phyloP scores from a whole-genome alignment of 2,113 vertebrate species.

The Plectropomus leopardus region DNA sequence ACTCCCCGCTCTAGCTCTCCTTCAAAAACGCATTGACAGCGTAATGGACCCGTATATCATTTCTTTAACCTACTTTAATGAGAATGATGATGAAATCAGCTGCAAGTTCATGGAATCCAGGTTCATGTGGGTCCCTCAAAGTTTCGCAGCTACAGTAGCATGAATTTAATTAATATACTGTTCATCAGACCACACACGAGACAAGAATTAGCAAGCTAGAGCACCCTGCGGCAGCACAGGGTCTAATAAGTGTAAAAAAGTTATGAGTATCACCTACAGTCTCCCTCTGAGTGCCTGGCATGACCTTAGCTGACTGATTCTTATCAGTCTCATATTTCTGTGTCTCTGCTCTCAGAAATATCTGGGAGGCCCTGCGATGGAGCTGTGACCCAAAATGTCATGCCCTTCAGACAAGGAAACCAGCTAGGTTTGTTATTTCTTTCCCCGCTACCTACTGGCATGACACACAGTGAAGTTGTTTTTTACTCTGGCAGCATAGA shows the following conservation, averaged over 20 bases:
- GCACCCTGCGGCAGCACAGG: not conserved
- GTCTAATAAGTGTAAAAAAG: not conserved
- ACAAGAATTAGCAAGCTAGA: too few relatives aligned
- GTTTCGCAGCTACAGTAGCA: too few relatives aligned
- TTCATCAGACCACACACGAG: too few relatives aligned
- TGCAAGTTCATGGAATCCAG: too few relatives aligned
- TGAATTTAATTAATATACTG: too few relatives aligned
- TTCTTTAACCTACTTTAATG: too few relatives aligned
- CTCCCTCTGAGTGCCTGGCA: slow-evolving; percentile 32
- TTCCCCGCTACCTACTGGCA: slow-evolving; percentile 31
- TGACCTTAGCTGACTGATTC: slow-evolving; percentile 62
- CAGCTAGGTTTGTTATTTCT: slow-evolving; percentile 50
- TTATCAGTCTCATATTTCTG: slow-evolving; percentile 67
- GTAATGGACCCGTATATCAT: too few relatives aligned
- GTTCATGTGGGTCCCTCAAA: too few relatives aligned
- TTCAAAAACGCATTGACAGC: too few relatives aligned
- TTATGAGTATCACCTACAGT: not conserved
- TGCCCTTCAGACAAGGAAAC: slow-evolving; percentile 43
- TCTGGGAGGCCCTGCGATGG: slow-evolving; percentile 40
- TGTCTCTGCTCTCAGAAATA: slow-evolving; percentile 37
- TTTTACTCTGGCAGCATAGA: slow-evolving; percentile 50
- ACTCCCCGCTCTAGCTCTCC: too few relatives aligned
- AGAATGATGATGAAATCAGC: too few relatives aligned
- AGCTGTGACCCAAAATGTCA: slow-evolving; percentile 53
- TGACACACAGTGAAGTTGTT: slow-evolving; percentile 39